Percentiles rank a stretch among this genome's conserved stretches.
Conservation (phyloP, 2,888 invertebrate genomes). For the Leptura quadrifasciata region DNA sequence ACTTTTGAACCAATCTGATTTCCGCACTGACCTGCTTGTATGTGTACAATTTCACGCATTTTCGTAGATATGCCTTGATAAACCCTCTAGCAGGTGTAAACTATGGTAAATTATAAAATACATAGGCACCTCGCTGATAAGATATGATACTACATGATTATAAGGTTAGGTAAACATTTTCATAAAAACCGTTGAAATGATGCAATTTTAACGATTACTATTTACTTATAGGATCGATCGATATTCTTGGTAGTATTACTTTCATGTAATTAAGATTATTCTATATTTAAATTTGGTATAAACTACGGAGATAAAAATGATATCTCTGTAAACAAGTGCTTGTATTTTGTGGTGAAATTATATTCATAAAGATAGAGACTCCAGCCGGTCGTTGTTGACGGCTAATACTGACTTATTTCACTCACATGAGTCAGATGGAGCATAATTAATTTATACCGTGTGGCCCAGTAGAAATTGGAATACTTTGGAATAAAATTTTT, state of each 20-base stretch:
- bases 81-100: slow-evolving; percentile 16
- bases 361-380: too few species aligned
- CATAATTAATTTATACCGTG: too few species aligned
- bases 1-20: slow-evolving; percentile 41
- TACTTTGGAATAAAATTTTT: too few species aligned
- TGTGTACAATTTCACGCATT: slow-evolving; percentile 44
- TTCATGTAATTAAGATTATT: neutral
- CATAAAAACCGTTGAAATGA: slow-evolving; percentile 8
- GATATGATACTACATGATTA: slow-evolving; percentile 29
- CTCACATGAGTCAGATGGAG: too few species aligned
- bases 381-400: too few species aligned
- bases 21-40: slow-evolving; percentile 42
- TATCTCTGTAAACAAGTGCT: too few species aligned
- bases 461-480: too few species aligned
- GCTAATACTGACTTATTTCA: too few species aligned
- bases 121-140: slow-evolving; percentile 23
- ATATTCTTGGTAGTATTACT: neutral
- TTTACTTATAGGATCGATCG: neutral
- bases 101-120: slow-evolving; percentile 28
- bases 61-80: neutral
- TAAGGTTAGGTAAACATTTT: slow-evolving; percentile 38
- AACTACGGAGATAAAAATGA: too few species aligned
- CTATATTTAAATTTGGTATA: too few species aligned
- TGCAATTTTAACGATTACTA: slow-evolving; percentile 15
- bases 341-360: too few species aligned